Base-by-base conservation (phyloP, 2,888 invertebrate species). In the Ochlodes sylvanus region DNA sequence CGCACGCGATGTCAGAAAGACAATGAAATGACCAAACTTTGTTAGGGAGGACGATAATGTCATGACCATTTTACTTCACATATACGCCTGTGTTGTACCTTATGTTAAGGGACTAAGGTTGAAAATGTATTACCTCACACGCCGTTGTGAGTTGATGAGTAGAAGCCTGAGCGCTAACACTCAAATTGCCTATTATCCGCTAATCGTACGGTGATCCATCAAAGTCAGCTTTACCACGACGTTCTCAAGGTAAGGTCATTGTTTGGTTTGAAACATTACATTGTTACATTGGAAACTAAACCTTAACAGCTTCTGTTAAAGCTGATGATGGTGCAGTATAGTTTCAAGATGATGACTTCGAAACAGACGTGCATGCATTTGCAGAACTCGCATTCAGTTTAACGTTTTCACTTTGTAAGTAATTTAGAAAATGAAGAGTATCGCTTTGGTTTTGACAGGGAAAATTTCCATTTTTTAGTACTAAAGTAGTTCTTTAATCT, bases 141-240 rank as follows among this genome's bases (percentile, higher is more conserved):
- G 50, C 19, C 50, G 3, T 19, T 3, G 19, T 50, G 19, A 50
- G 19, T 10, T 50, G 50, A 50, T 50, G 19, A 50, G 50, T 12
- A 19, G 50, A 74, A 72, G 72, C 68, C 34, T 69, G 58, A 58
- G 52, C 72, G 75, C 72, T 74, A 69, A 74, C 73, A 69, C 69
- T 70, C 61, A 72, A 78, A 77, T 77, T 72, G 75, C 70, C 75
- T 76, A 81, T 78, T 74, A 75, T 72, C 72, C 71, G 71, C 74
- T 84, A 83, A 76, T 73, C 72, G 73, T 75, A 69, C 57, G 71
- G 69, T 73, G 72, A 77, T 76, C 71, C 71, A 77, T 76, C 88
- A 88, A 88, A 87, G 87, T 88, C 88, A 80, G 74, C 70, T 70
- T 75, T 79, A 77, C 78, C 84, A 84, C 82, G 81, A 84, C 81